phyloP scores from a whole-genome alignment of 2,888 invertebrate genomes.

The Gari tellinella region DNA sequence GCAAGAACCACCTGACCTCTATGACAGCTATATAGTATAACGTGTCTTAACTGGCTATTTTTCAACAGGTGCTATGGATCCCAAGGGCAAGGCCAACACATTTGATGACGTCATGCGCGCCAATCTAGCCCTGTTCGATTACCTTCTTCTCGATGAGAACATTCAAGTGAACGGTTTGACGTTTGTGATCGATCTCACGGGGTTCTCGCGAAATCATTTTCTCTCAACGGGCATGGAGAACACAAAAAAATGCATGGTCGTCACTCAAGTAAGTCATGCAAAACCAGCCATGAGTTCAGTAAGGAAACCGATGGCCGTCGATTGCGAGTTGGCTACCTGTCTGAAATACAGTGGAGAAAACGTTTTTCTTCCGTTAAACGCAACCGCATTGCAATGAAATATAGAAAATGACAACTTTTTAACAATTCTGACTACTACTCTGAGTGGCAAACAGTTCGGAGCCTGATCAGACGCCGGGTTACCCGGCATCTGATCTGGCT shows the following conservation, averaged over 20 bases:
- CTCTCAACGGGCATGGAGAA: conserved; percentile 57
- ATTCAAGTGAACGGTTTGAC: conserved; percentile 63
- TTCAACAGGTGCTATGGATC: conserved; percentile 58
- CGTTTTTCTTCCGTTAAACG: too few species aligned
- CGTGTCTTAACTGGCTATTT: neutral
- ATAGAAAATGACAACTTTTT: too few species aligned
- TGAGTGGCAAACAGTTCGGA: too few species aligned
- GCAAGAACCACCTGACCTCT: neutral
- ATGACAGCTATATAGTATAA: neutral
- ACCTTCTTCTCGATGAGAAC: conserved; percentile 58
- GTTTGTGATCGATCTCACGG: conserved; percentile 58
- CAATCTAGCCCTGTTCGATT: conserved; percentile 57
- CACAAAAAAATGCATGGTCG: conserved; percentile 55
- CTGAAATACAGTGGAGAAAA: too few species aligned
- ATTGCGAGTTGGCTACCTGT: too few species aligned
- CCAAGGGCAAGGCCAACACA: conserved; percentile 55
- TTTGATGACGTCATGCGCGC: conserved; percentile 62
- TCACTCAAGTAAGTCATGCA: conserved; percentile 60
- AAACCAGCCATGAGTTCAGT: too few species aligned
- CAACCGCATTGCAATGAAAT: too few species aligned
- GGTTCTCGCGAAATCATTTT: conserved; percentile 59
- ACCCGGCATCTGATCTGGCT: too few species aligned
- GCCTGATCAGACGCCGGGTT: too few species aligned
- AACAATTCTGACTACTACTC: too few species aligned
- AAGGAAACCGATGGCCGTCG: too few species aligned